Evolutionary conservation across 2,797 vertebrate species (phyloP), one percentile per base, ranked within the genome.

Genomic region (Halcyon chelicuti): DNA sequence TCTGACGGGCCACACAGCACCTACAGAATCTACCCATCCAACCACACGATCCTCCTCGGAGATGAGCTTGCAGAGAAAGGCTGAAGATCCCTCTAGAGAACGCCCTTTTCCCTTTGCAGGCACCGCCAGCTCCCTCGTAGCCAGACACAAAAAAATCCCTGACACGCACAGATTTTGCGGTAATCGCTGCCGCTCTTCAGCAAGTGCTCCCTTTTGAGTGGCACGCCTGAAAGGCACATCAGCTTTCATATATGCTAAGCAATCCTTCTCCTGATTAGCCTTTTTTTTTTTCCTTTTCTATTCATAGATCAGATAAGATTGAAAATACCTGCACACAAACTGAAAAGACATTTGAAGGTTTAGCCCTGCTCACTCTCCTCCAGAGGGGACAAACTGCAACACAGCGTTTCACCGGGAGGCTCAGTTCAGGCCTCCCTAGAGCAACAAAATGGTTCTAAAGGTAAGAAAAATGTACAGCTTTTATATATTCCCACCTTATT

Each of bases 171-270:
- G 40, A 76, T 82, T 74, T 62, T 67, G 57, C 58, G 73, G 67
- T 72, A 91, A 94, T 88, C 33, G n/a, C 47, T 67, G 67, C 60
- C 86, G 49, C 77, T 91, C n/a, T 94, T 94, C 37, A 82, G 58
- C 47, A 65, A 93, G 93, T 33, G 58, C 29, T 95, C 52, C 37
- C 49, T 81, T 67, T 91, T 82, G 83, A 94, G 83, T 94, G 86
- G 67, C 95, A 71, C 23, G 19, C 86, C 80, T 90, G 63, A 95
- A 95, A 93, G 37, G 67, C 76, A 93, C 75, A 94, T 92, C 94
- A 94, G 77, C 70, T 95, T 93, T 95, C 83, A 86, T 81, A 73
- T 79, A 93, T 90, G 85, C 92, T 94, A 95, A 85, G 80, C 80
- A 95, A 74, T 49, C 83, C 82, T 94, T 94, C 52, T 47, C 86